phyloP scores from a whole-genome alignment of 2,113 vertebrate species.

The Bubo scandiacus region DNA sequence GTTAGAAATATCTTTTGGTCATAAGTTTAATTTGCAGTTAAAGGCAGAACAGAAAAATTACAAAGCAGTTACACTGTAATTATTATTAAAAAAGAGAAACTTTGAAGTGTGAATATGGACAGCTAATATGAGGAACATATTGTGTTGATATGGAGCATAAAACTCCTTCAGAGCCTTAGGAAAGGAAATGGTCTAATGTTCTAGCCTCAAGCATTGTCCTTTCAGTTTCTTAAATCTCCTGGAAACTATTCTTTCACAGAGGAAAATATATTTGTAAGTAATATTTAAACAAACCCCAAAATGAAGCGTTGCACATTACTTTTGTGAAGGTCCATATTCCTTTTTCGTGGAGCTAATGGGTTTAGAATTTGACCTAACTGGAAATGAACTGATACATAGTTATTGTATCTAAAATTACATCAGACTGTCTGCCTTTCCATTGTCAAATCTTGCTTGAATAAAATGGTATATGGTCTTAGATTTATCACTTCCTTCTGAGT shows the following conservation, averaged over 20 bases:
- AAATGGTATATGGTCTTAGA: not conserved
- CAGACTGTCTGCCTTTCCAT: not conserved
- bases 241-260: not conserved
- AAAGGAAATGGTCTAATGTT: not conserved
- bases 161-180: not conserved
- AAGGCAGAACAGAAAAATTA: not conserved
- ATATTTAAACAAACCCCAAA: not conserved
- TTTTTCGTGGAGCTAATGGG: not conserved
- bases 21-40: not conserved
- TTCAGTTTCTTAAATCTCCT: not conserved
- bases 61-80: not conserved
- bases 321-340: not conserved
- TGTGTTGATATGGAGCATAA: not conserved
- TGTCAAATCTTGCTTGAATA: not conserved
- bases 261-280: not conserved
- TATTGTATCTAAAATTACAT: not conserved
- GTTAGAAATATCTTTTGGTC: not conserved
- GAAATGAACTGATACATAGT: not conserved
- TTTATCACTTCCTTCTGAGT: not conserved
- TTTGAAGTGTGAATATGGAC: not conserved
- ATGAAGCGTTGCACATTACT: not conserved
- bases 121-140: not conserved
- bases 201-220: not conserved
- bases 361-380: not conserved
- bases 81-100: not conserved